phyloP scores from a whole-genome alignment of 2,888 invertebrate species.

The Clistopyga incitator region DNA sequence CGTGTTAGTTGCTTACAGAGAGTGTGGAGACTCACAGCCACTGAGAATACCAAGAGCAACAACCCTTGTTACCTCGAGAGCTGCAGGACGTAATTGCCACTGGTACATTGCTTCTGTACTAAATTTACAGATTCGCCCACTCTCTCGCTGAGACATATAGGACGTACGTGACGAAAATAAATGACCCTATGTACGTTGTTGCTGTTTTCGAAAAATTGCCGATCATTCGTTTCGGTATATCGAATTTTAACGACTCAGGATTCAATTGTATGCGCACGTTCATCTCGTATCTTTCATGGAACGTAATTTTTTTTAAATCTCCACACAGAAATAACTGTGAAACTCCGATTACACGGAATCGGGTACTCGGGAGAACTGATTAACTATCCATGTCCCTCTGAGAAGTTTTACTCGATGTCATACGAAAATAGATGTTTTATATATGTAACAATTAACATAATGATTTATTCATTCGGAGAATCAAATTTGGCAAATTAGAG shows the following conservation, averaged over 20 bases:
- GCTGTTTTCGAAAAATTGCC: background rate
- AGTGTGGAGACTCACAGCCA: conserved; percentile 15
- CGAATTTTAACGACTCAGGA: background rate
- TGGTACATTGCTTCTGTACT: conserved; percentile 17
- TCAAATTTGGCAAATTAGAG: too few species aligned
- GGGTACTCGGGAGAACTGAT: too few species aligned
- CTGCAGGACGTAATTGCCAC: conserved; percentile 52
- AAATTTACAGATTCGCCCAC: background rate
- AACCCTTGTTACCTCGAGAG: conserved; percentile 31
- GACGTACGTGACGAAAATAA: background rate
- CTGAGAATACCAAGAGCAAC: conserved; percentile 33
- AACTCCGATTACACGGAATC: too few species aligned
- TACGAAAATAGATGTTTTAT: too few species aligned
- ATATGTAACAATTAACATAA: too few species aligned
- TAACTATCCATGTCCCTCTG: too few species aligned
- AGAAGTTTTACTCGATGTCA: too few species aligned
- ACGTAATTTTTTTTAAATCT: background rate
- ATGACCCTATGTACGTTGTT: background rate
- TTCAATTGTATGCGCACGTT: background rate
- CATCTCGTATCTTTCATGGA: background rate
- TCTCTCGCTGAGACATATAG: background rate
- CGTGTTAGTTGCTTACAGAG: conserved; percentile 27
- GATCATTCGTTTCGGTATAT: background rate
- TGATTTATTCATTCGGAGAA: too few species aligned
- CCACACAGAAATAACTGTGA: background rate